Evolutionary conservation across 1,140 invertebrate genomes (phyloP).

Genomic region (Parasteatoda tepidariorum): DNA sequence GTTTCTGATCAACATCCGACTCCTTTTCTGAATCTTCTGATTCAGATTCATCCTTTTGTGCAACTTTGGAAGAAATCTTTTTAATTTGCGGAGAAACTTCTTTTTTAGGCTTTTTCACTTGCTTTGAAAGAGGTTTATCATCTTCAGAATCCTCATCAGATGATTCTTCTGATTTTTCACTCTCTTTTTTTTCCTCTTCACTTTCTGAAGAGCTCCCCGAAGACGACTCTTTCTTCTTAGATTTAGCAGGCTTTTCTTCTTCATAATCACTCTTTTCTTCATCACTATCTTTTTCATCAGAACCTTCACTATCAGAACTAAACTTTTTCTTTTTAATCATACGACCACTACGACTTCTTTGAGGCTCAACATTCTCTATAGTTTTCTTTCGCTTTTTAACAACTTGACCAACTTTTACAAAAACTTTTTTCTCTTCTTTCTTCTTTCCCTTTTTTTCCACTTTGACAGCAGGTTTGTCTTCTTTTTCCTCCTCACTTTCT

Average conservation of each 20-base stretch:
- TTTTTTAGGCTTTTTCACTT: background rate
- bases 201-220: background rate
- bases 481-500: background rate
- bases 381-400: constrained; percentile 20
- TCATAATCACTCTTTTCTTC: constrained; percentile 60
- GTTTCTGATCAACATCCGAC: background rate
- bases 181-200: background rate
- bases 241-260: constrained; percentile 59
- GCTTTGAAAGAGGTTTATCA: constrained; percentile 1
- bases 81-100: too few species aligned
- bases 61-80: too few species aligned
- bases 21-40: constrained; percentile 12
- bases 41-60: background rate
- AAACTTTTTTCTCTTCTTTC: constrained; percentile 18
- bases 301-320: constrained; percentile 67
- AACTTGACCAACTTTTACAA: background rate
- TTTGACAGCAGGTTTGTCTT: background rate
- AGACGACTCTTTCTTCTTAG: constrained; percentile 14
- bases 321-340: constrained; percentile 80
- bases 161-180: background rate
- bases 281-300: constrained; percentile 60
- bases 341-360: constrained; percentile 79
- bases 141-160: constrained; percentile 12
- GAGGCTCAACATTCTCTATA: constrained; percentile 63
- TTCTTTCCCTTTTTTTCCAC: constrained; percentile 8